Percentiles rank a stretch among this genome's conserved stretches.
These are phyloP conservation scores for Gallinago solitaria DNA, from an alignment of 2,797 vertebrate species.

Conservation along the genomic window DNA sequence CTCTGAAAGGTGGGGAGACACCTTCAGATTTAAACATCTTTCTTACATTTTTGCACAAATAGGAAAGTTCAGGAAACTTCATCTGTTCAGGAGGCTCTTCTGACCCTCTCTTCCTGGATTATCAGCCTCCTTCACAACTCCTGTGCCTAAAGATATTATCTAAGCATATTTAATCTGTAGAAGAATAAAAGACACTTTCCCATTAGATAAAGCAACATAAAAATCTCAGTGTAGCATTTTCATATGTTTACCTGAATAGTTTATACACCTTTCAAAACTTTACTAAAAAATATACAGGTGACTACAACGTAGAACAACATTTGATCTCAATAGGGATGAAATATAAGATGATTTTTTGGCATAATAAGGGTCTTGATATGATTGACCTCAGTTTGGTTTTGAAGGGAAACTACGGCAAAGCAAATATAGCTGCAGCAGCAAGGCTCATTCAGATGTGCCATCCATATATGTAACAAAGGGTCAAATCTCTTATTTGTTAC, in stretches of 20 bases:
- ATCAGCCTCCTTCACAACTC: not conserved
- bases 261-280: not conserved
- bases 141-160: not conserved
- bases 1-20: not conserved
- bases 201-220: not conserved
- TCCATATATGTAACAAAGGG: not conserved
- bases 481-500: not conserved
- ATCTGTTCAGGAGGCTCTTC: not conserved
- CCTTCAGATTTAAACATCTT: not conserved
- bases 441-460: not conserved
- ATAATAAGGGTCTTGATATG: not conserved
- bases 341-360: not conserved
- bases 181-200: not conserved
- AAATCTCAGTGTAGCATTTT: not conserved
- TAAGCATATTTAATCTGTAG: not conserved
- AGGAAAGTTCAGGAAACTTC: not conserved
- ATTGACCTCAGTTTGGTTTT: not conserved
- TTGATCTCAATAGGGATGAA: not conserved
- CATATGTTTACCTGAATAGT: not conserved
- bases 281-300: not conserved
- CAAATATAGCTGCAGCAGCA: not conserved
- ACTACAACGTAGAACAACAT: not conserved
- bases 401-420: not conserved
- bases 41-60: not conserved
- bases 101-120: not conserved